A percentile compares a stretch with the other conserved stretches of the same genome.
phyloP scores from a whole-genome alignment of 2,113 vertebrate species.

The Bubo blakistoni region DNA sequence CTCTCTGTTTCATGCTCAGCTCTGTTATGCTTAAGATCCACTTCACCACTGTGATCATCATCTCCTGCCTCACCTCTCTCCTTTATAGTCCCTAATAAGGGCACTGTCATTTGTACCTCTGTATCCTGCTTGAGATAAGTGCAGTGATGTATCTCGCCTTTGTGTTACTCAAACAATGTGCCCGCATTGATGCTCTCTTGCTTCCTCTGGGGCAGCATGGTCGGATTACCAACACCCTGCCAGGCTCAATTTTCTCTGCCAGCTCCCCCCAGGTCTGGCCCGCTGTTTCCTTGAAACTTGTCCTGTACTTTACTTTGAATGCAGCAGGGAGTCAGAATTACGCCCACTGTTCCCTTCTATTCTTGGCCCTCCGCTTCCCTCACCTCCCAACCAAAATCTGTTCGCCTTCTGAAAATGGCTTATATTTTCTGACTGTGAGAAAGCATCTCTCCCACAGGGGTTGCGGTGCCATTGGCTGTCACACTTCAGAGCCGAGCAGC shows the following conservation, averaged over 20 bases:
- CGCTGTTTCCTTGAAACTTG: constrained; percentile 17
- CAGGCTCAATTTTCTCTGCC: background rate
- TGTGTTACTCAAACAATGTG: background rate
- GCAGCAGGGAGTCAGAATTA: constrained; percentile 53
- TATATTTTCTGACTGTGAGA: constrained; percentile 17
- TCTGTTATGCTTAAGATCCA: background rate
- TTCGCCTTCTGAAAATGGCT: constrained; percentile 59
- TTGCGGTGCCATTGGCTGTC: background rate
- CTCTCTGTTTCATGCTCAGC: background rate
- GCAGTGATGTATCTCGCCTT: rapidly evolving
- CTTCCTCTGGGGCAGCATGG: background rate
- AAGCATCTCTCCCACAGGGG: constrained; percentile 34
- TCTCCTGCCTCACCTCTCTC: background rate
- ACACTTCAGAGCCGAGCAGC: background rate
- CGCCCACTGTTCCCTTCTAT: constrained; percentile 65
- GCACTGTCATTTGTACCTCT: background rate
- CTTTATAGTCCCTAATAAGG: background rate
- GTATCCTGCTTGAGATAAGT: rapidly evolving
- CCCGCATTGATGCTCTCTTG: background rate
- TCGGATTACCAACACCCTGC: background rate
- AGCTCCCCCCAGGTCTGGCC: background rate
- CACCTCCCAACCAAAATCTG: constrained; percentile 71
- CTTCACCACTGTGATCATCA: background rate
- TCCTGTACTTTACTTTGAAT: constrained; percentile 51
- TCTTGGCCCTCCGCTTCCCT: constrained; percentile 59